A percentile compares a stretch with the other conserved stretches of the same genome.
These are phyloP conservation scores for Pangasius mekongensis DNA, from an alignment of 2,797 vertebrate species.

Conservation along the genomic window DNA sequence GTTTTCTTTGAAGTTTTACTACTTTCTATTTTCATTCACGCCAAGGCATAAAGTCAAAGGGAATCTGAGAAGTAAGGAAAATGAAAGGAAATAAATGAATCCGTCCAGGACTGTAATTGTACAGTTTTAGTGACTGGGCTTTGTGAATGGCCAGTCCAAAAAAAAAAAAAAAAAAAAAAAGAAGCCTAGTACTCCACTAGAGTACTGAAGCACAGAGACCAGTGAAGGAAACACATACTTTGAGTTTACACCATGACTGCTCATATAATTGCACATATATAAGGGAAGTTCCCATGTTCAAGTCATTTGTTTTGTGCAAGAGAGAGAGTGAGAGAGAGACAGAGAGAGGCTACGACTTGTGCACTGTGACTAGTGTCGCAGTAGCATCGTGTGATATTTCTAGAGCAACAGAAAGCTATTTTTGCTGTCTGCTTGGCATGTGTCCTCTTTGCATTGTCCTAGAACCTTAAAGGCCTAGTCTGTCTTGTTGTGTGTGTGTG, in stretches of 20 bases:
- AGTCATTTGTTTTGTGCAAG: conserved; percentile 11
- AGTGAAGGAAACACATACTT: conserved; percentile 29
- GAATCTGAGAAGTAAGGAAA: conserved; percentile 41
- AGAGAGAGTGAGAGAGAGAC: background rate
- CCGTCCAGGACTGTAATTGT: conserved; percentile 53
- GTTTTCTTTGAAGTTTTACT: conserved; percentile 14
- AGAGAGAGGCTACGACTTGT: background rate
- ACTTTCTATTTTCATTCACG: conserved; percentile 17
- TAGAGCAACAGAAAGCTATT: conserved; percentile 54
- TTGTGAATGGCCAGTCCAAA: background rate
- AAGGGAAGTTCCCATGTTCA: background rate
- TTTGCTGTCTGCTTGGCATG: conserved; percentile 49
- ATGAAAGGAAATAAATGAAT: conserved; percentile 54
- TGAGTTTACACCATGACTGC: conserved; percentile 31
- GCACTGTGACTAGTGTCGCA: conserved; percentile 33
- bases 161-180: no score
- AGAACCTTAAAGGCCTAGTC: conserved; percentile 49
- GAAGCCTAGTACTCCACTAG: background rate
- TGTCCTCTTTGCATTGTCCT: conserved; percentile 53
- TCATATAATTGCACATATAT: conserved; percentile 22
- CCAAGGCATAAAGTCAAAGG: conserved; percentile 8
- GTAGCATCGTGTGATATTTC: conserved; percentile 24
- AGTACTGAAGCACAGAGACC: conserved; percentile 16
- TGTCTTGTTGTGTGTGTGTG: conserved; percentile 19
- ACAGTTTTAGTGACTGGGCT: conserved; percentile 14